Percentiles rank a stretch among this genome's conserved stretches.
Evolutionary conservation across 2,113 vertebrate genomes (phyloP).

Genomic region (Illadopsis cleaveri): DNA sequence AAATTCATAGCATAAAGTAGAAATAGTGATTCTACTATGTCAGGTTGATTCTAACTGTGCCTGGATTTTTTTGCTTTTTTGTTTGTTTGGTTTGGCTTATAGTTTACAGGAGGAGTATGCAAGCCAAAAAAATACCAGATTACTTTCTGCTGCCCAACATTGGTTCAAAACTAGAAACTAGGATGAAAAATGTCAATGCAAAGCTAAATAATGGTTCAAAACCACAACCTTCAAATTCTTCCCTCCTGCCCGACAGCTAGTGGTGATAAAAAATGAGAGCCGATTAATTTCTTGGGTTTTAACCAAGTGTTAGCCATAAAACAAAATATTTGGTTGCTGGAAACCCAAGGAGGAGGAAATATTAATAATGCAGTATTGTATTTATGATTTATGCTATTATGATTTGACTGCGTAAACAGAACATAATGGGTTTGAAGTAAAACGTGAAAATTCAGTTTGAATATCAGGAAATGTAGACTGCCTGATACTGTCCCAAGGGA

Average conservation of each 20-base stretch:
- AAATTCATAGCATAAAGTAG: neutral
- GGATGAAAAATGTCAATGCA: neutral
- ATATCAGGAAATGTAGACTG: neutral
- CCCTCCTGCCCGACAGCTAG: neutral
- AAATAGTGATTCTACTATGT: neutral
- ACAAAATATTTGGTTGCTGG: constrained; percentile 16
- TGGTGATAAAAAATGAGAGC: constrained; percentile 4
- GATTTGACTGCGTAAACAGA: neutral
- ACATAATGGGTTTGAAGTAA: neutral
- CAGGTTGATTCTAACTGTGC: neutral
- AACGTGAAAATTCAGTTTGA: neutral
- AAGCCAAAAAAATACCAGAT: neutral
- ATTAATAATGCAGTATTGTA: constrained; percentile 16
- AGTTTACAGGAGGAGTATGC: neutral
- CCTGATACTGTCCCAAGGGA: neutral
- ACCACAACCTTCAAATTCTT: neutral
- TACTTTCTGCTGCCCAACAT: neutral
- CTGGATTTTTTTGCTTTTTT: neutral
- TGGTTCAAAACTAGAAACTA: neutral
- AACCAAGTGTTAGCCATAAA: constrained; percentile 17
- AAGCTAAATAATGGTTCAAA: neutral
- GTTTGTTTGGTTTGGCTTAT: neutral
- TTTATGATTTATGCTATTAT: constrained; percentile 25
- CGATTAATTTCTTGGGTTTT: constrained; percentile 41
- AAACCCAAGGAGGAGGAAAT: constrained; percentile 18